Conservation (phyloP, 2,888 invertebrate genomes). For the Drosophila tripunctata region DNA sequence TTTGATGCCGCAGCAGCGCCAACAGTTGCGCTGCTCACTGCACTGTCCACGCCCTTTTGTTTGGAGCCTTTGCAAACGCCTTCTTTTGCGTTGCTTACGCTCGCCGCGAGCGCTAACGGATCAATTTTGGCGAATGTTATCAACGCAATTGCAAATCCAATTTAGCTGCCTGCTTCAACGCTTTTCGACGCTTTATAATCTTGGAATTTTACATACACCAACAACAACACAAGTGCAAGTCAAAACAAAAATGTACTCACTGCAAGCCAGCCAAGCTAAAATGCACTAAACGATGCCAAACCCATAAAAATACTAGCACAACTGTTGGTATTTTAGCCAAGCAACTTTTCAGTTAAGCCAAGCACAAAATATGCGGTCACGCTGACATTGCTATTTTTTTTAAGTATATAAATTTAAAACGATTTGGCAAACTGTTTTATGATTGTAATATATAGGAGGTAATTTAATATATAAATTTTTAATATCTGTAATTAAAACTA, state of each 20-base stretch:
- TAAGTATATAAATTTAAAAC: no score
- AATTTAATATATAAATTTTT: no score
- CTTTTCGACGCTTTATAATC: constrained; percentile 23
- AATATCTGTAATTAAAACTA: no score
- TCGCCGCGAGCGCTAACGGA: constrained; percentile 61
- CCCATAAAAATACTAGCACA: not conserved
- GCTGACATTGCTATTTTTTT: not conserved
- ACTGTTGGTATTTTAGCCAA: not conserved
- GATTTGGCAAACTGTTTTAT: no score
- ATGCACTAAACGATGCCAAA: not conserved
- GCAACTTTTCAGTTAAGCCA: not conserved
- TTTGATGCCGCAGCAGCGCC: constrained; percentile 5
- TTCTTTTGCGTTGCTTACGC: constrained; percentile 74
- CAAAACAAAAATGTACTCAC: no score
- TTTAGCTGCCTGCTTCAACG: constrained; percentile 9
- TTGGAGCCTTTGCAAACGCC: constrained; percentile 79
- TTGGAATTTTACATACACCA: no score
- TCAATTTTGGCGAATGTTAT: constrained; percentile 73
- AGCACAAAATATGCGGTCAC: not conserved
- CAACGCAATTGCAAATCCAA: constrained; percentile 15
- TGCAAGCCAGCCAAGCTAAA: not conserved
- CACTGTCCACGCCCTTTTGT: constrained; percentile 47
- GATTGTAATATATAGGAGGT: no score
- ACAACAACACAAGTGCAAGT: constrained; percentile 14
- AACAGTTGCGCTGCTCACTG: not conserved